Percentiles rank a stretch among this genome's conserved stretches.
Conservation (phyloP, 2,888 invertebrate genomes). For the Synergus gifuensis region DNA sequence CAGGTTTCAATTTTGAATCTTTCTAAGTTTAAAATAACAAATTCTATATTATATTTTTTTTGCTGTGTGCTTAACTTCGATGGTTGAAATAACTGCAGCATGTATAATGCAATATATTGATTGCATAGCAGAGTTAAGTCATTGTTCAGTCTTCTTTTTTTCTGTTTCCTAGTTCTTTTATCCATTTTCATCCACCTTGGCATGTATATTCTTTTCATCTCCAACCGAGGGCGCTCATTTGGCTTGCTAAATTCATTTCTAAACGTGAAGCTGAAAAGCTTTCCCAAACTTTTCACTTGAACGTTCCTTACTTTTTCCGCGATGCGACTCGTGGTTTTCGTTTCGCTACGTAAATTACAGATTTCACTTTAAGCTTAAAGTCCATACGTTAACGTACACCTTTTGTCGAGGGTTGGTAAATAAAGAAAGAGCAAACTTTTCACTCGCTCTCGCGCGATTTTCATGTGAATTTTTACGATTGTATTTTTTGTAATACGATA, state of each 20-base stretch:
- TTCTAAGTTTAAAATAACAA: too few species aligned
- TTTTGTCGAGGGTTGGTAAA: slow-evolving; percentile 5
- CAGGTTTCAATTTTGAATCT: too few species aligned
- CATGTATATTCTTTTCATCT: background rate
- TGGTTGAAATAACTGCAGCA: background rate
- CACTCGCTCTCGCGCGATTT: background rate
- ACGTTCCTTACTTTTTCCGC: slow-evolving; percentile 4
- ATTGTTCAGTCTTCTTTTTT: slow-evolving; percentile 15
- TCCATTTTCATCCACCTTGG: slow-evolving; percentile 47
- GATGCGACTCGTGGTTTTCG: slow-evolving; percentile 23
- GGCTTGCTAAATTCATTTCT: slow-evolving; percentile 61
- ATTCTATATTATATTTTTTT: too few species aligned
- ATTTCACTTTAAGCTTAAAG: slow-evolving; percentile 30
- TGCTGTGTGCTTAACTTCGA: background rate
- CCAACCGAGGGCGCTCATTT: slow-evolving; percentile 45
- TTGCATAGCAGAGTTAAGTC: background rate
- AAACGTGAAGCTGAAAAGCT: slow-evolving; percentile 44
- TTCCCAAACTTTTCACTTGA: slow-evolving; percentile 33
- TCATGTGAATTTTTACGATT: slow-evolving; percentile 18
- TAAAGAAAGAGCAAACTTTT: slow-evolving; percentile 8
- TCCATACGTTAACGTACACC: slow-evolving; percentile 1
- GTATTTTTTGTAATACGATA: slow-evolving; percentile 11
- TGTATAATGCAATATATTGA: background rate
- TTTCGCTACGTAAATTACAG: slow-evolving; percentile 36
- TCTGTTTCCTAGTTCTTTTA: slow-evolving; percentile 26